Base-by-base conservation (phyloP, 2,888 invertebrate genomes). In the Bombylius major region DNA sequence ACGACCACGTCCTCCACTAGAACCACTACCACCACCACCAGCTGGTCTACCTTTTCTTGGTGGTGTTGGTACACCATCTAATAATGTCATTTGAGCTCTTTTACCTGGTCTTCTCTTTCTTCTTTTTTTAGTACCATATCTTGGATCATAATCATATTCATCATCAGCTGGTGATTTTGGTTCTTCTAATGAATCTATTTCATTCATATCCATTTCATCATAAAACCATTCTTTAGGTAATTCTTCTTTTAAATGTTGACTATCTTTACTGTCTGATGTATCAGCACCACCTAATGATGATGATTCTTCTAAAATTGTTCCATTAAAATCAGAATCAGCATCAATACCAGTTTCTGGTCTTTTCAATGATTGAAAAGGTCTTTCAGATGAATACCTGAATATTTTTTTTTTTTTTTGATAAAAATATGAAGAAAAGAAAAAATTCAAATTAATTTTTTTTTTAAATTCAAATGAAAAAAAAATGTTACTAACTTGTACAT, bases 151-250 rank as follows among this genome's bases (percentile, higher is more conserved):
- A 70, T 95, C 95, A 67, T 90, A 89, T 72, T 95, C 95, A 13
- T 93, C 92, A 67, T 94, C 93, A 34, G 88, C 84, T 66, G 94
- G 93, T 46, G 89, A 85, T 68, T 94, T 93, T 0, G 88, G 91
- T 67, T 93, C 93, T 67, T 94, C 94, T 59, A 89, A 87, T 1
- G 87, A 87, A 65, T 93, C 94, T 76, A 91, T 89, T 69, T 95
- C 94, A 58, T 91, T 84, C 76, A 93, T 87, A 59, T 90, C 90
- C 67, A 88, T 79, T 60, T 92, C 91, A 68, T 92, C 92, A 66
- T 89, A 91, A 75, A 86, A 92, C 91, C 91, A 92, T 64, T 90
- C 89, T 78, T 87, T 88, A 62, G 83, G 81, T 61, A 78, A 73
- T 68, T 87, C 86, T 77, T 91, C 90, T 71, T 90, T 89, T 8